Conservation (phyloP, 2,797 vertebrate genomes). For the Carduelis carduelis region DNA sequence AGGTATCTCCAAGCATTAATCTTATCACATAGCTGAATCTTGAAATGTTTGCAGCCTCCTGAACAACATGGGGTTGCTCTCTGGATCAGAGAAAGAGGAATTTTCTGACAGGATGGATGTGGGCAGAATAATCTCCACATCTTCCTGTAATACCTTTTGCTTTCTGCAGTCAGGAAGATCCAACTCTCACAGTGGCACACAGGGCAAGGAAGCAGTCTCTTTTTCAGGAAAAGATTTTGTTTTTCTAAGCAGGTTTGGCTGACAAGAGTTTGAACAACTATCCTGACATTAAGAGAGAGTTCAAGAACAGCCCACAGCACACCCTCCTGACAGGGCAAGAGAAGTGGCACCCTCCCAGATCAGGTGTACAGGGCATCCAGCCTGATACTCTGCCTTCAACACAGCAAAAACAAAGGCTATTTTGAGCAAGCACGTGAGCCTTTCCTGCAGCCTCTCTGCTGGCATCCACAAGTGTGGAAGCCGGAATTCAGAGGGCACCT, state of each 20-base stretch:
- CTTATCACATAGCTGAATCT: background rate
- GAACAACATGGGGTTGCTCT: background rate
- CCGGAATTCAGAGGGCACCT: constrained; percentile 39
- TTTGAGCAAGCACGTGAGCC: background rate
- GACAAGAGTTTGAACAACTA: background rate
- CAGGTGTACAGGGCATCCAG: background rate
- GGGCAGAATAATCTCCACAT: background rate
- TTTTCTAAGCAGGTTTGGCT: background rate
- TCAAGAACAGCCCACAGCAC: background rate
- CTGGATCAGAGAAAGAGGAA: background rate
- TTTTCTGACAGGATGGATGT: background rate
- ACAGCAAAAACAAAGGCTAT: constrained; percentile 18
- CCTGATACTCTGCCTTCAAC: background rate
- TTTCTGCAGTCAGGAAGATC: background rate
- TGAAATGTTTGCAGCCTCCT: background rate
- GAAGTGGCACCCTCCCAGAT: background rate
- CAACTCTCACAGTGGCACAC: background rate
- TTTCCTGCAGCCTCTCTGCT: constrained; percentile 13
- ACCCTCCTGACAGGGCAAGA: background rate
- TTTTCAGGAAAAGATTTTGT: background rate
- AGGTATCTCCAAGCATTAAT: background rate
- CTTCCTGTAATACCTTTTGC: background rate
- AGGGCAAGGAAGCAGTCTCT: background rate
- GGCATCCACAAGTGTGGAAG: constrained; percentile 22
- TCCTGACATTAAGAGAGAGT: background rate